phyloP scores from a whole-genome alignment of 2,797 vertebrate species.

The Silurus lanzhouensis region DNA sequence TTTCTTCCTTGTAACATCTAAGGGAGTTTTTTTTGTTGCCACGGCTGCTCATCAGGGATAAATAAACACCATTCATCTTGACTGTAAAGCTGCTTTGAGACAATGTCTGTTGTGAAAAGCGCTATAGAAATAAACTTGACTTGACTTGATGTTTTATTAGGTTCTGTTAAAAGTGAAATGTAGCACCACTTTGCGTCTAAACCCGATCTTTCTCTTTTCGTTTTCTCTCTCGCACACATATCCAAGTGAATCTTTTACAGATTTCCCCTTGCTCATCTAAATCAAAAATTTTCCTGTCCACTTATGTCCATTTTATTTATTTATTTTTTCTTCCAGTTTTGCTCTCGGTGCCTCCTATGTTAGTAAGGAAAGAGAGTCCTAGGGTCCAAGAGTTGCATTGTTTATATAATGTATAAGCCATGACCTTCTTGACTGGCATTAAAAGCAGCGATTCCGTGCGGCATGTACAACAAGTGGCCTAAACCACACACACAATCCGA shows the following conservation, averaged over 20 bases:
- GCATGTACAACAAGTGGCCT: not conserved
- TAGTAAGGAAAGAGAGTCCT: slow-evolving; percentile 1
- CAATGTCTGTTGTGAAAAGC: too few species aligned
- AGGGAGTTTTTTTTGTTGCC: too few species aligned
- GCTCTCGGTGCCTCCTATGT: not conserved
- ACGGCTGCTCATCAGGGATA: too few species aligned
- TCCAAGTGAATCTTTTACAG: slow-evolving; percentile 16
- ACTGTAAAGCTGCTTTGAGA: too few species aligned
- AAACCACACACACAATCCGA: not conserved
- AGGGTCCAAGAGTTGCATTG: not conserved
- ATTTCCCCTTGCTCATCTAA: not conserved
- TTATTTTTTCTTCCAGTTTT: not conserved
- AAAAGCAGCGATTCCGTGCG: not conserved
- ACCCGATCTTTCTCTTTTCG: not conserved
- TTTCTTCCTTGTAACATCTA: too few species aligned
- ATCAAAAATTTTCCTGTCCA: slow-evolving; percentile 1
- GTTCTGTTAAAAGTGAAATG: slow-evolving; percentile 6
- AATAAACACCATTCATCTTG: too few species aligned
- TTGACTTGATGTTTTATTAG: too few species aligned
- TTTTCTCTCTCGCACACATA: not conserved
- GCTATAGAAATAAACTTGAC: too few species aligned
- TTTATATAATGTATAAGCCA: slow-evolving; percentile 7
- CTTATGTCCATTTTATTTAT: slow-evolving; percentile 12
- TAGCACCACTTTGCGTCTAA: not conserved
- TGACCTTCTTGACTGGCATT: not conserved